Percentiles rank a stretch among this genome's conserved stretches.
phyloP scores from a whole-genome alignment of 1,140 invertebrate genomes.

The Octopus sinensis region DNA sequence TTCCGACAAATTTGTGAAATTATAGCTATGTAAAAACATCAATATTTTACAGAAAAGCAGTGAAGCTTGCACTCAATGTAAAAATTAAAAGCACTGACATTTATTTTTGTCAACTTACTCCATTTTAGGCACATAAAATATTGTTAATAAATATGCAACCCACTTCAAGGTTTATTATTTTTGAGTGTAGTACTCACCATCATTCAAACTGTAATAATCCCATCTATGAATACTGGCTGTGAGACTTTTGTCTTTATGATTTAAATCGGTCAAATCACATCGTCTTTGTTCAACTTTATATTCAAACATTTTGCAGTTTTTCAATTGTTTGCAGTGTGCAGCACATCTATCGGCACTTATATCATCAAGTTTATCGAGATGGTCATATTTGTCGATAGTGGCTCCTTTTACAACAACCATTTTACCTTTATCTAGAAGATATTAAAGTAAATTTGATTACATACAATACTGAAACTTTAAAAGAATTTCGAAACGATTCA shows the following conservation, averaged over 20 bases:
- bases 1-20: no score
- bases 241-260: not conserved
- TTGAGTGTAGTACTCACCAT: not conserved
- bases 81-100: not conserved
- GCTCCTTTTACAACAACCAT: not conserved
- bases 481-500: no score
- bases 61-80: not conserved
- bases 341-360: not conserved
- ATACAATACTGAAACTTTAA: no score
- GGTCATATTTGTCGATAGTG: not conserved
- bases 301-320: not conserved
- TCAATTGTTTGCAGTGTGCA: not conserved
- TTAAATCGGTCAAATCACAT: not conserved
- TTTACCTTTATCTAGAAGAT: not conserved
- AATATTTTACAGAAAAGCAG: not conserved
- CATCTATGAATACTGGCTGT: not conserved
- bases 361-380: not conserved
- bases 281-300: slow-evolving; percentile 7
- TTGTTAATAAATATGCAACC: not conserved
- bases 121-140: not conserved
- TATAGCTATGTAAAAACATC: not conserved
- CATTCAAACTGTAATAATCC: not conserved
- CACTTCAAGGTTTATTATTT: not conserved
- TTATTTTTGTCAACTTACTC: not conserved
- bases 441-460: no score